These are phyloP conservation scores for Saccostrea glomerata DNA, from an alignment of 1,140 invertebrate species.

Conservation along the genomic window DNA sequence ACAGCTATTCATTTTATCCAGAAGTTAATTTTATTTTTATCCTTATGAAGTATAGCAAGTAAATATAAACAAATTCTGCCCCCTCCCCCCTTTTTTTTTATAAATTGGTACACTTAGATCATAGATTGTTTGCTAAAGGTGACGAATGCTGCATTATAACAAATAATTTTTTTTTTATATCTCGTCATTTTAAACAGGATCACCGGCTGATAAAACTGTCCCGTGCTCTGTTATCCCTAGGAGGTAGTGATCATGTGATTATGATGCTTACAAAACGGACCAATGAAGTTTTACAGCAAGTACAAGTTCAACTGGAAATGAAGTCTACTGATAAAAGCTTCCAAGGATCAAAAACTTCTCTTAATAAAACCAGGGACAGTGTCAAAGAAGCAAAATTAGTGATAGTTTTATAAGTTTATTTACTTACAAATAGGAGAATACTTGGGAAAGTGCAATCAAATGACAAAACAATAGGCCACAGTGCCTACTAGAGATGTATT, in stretches of 20 bases:
- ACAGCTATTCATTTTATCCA: too few relatives aligned
- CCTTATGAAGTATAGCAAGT: too few relatives aligned
- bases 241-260: slow-evolving; percentile 56
- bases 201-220: slow-evolving; percentile 66
- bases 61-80: too few relatives aligned
- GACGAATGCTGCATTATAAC: not conserved
- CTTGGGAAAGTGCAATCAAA: not conserved
- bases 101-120: too few relatives aligned
- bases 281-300: slow-evolving; percentile 59
- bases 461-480: not conserved
- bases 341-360: slow-evolving; percentile 49
- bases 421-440: not conserved
- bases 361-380: not conserved
- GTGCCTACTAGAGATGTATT: too few relatives aligned
- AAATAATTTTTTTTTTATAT: not conserved
- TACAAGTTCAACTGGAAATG: slow-evolving; percentile 64
- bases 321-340: slow-evolving; percentile 69
- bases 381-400: not conserved
- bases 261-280: slow-evolving; percentile 56
- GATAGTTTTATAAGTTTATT: not conserved
- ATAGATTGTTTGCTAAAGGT: too few relatives aligned
- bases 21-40: too few relatives aligned
- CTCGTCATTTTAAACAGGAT: slow-evolving; percentile 53
- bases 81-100: too few relatives aligned
- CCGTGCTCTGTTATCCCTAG: slow-evolving; percentile 38